Evolutionary conservation across 2,888 invertebrate species (phyloP).

Genomic region (Synergus laeviventris): DNA sequence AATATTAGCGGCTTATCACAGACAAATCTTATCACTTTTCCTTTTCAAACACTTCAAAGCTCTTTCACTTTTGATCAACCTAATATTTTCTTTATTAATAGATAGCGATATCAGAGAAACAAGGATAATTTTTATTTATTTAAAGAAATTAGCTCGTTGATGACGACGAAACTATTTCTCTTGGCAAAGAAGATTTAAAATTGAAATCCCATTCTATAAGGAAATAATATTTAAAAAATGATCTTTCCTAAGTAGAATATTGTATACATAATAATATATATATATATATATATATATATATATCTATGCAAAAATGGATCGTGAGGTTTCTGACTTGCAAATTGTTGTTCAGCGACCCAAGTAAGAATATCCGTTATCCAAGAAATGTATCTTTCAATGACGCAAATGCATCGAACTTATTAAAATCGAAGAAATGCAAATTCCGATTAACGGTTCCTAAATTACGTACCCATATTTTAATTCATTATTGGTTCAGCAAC

Average conservation of each 20-base stretch:
- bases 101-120: not conserved
- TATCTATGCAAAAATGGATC: too few relatives aligned
- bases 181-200: not conserved
- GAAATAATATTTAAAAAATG: not conserved
- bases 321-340: not conserved
- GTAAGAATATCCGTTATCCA: not conserved
- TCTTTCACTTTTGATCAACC: not conserved
- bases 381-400: too few relatives aligned
- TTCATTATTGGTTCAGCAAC: not conserved
- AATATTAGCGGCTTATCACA: constrained; percentile 30
- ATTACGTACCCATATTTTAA: not conserved
- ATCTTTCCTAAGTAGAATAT: not conserved
- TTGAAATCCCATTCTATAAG: not conserved
- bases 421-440: not conserved
- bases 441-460: not conserved
- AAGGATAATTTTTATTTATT: not conserved
- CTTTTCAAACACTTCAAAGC: constrained; percentile 10
- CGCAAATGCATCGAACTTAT: not conserved
- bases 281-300: too few relatives aligned
- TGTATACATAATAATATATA: not conserved
- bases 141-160: not conserved
- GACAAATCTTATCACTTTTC: constrained; percentile 27
- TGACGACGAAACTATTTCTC: not conserved
- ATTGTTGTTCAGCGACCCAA: not conserved
- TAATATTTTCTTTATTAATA: constrained; percentile 1